Evolutionary conservation across 2,797 vertebrate genomes (phyloP), one percentile per base, ranked within the genome.

Genomic region (Potorous gilbertii): DNA sequence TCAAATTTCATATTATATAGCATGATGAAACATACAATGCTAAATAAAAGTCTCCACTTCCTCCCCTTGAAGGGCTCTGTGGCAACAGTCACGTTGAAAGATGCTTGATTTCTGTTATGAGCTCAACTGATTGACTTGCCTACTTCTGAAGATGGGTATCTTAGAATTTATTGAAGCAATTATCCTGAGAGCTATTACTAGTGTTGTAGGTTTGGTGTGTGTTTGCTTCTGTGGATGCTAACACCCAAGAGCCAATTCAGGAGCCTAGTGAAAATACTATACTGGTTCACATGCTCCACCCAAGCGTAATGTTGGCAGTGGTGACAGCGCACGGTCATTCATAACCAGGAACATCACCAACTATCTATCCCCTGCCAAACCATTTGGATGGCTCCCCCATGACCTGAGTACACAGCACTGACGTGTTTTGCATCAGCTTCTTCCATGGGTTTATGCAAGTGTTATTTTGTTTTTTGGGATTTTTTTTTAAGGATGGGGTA

Each of bases 11-110:
- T 31, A 0, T 96, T 97, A 90, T 97, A 90, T 93, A 95, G 95
- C 90, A 55, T 96, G 97, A 90, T 95, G 96, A 97, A 97, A 95
- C 96, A 95, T 40, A 57, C 95, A 90, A 0, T 96, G 90, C 97
- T 96, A 98, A 96, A 96, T 97, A 93, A 97, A 97, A 97, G 93
- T 95, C 96, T 97, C 89, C 94, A 96, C 96, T 93, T 93, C 59
- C 50, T 94, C 54, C 89, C 4, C 18, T 62, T 93, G 90, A 89
- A 18, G 54, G 95, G 94, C 52, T 90, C 95, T 91, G 31, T 91
- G 28, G 54, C 52, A 54, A 54, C 87, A 3, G 21, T 94, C 57
- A 16, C 11, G 56, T 46, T 96, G 92, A 90, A 92, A 66, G 54
- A 59, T 92, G 21, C 8, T 81, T 0, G 91, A 14, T 92, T 90